These are phyloP conservation scores for Micronisus gabar DNA, from an alignment of 2,113 vertebrate species.

Conservation along the genomic window DNA sequence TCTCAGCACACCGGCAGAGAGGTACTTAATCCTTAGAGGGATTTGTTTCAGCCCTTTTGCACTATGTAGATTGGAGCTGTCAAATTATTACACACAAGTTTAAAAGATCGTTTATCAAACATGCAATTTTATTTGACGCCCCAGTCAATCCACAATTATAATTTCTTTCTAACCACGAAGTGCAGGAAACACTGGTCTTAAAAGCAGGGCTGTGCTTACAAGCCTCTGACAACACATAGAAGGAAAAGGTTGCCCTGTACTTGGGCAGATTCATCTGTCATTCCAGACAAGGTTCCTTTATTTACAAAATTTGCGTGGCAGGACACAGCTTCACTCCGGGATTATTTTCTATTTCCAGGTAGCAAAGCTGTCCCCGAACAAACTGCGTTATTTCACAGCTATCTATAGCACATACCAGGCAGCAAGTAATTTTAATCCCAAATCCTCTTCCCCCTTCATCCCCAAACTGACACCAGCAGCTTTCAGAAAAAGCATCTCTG, in stretches of 20 bases:
- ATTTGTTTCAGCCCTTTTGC: background rate
- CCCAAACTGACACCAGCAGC: conserved; percentile 20
- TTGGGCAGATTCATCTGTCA: background rate
- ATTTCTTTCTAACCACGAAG: background rate
- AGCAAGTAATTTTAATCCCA: conserved; percentile 61
- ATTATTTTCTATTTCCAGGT: conserved; percentile 69
- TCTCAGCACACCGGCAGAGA: background rate
- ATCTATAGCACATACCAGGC: conserved; percentile 52
- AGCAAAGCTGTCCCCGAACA: conserved; percentile 48
- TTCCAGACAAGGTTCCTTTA: background rate
- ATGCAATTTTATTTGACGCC: background rate
- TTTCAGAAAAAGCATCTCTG: background rate
- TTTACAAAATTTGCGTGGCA: background rate
- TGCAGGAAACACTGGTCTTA: background rate
- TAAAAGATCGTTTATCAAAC: background rate
- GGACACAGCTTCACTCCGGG: background rate
- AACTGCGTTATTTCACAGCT: conserved; percentile 35
- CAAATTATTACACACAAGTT: background rate
- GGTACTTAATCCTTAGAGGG: background rate
- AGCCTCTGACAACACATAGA: background rate
- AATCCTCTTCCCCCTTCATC: conserved; percentile 58
- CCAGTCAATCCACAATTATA: background rate
- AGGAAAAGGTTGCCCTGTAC: background rate
- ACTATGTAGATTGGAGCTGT: background rate
- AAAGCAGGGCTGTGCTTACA: background rate